Evolutionary conservation across 2,797 vertebrate genomes (phyloP).

Genomic region (Artibeus lituratus): DNA sequence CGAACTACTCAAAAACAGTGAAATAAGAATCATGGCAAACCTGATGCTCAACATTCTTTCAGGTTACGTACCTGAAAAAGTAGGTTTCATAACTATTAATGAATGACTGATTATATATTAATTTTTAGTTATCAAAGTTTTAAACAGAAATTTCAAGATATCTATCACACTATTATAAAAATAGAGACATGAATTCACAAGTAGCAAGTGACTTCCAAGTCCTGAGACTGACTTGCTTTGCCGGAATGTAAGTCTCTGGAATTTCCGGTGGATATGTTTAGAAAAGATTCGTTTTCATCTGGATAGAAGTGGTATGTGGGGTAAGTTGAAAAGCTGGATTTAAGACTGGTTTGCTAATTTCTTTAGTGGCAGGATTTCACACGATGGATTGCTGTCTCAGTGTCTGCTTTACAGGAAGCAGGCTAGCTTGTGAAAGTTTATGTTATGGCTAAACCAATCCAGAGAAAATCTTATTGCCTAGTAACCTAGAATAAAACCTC

Average conservation of each 20-base stretch:
- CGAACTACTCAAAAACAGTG: conserved; percentile 30
- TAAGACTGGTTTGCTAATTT: conserved; percentile 64
- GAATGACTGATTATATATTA: conserved; percentile 3
- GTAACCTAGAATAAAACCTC: not conserved
- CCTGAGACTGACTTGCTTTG: conserved; percentile 37
- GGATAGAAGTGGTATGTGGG: conserved; percentile 47
- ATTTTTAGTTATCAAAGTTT: conserved; percentile 22
- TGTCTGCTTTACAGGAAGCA: conserved; percentile 40
- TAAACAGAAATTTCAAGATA: conserved; percentile 49
- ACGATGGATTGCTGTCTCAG: not conserved
- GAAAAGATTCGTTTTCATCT: conserved; percentile 70
- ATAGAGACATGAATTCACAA: conserved; percentile 48
- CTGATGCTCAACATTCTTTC: conserved; percentile 28
- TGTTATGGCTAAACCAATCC: conserved; percentile 28
- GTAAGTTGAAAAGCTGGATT: conserved; percentile 68
- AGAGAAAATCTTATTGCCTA: not conserved
- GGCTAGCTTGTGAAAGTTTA: conserved; percentile 27
- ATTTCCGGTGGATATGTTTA: conserved; percentile 68
- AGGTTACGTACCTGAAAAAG: not conserved
- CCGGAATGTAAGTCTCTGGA: conserved; percentile 58
- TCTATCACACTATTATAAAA: conserved; percentile 24
- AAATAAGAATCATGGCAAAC: conserved; percentile 34
- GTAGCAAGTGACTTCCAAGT: conserved; percentile 46
- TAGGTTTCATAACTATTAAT: not conserved
- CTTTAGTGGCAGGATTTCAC: conserved; percentile 60